These are phyloP conservation scores for Lamproptera curius DNA, from an alignment of 2,888 invertebrate genomes.

Conservation along the genomic window DNA sequence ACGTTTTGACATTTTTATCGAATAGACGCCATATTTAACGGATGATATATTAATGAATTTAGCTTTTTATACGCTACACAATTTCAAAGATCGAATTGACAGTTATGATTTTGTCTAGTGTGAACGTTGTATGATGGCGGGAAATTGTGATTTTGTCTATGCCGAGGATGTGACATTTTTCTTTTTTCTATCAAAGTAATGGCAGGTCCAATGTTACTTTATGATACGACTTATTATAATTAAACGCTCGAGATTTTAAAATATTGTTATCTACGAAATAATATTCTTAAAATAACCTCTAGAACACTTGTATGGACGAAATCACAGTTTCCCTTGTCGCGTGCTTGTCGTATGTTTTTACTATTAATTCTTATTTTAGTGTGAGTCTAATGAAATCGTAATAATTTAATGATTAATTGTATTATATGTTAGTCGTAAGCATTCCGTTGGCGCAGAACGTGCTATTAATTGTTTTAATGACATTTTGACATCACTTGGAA, in stretches of 20 bases:
- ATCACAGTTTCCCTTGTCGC: constrained; percentile 52
- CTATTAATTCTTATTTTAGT: constrained; percentile 71
- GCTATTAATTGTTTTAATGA: too few relatives aligned
- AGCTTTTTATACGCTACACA: constrained; percentile 34
- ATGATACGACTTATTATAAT: too few relatives aligned
- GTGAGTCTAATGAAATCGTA: constrained; percentile 72
- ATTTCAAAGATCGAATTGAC: constrained; percentile 39
- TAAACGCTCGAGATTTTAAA: too few relatives aligned
- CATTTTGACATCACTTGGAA: too few relatives aligned
- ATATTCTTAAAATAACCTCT: too few relatives aligned
- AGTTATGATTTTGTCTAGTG: constrained; percentile 29
- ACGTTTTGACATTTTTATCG: not conserved
- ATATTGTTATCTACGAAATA: too few relatives aligned
- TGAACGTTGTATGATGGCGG: constrained; percentile 35
- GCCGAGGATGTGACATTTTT: not conserved
- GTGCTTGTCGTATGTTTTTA: constrained; percentile 56
- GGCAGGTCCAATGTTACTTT: constrained; percentile 38
- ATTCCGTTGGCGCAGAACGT: constrained; percentile 73
- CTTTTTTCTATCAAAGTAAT: constrained; percentile 24
- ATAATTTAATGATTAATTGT: constrained; percentile 71
- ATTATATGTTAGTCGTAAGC: constrained; percentile 68
- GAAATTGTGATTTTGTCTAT: constrained; percentile 38
- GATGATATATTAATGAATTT: too few relatives aligned
- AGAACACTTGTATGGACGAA: constrained; percentile 30
- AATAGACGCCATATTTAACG: not conserved